Conservation (phyloP, 1,140 invertebrate genomes). For the Drosophila melanica region DNA sequence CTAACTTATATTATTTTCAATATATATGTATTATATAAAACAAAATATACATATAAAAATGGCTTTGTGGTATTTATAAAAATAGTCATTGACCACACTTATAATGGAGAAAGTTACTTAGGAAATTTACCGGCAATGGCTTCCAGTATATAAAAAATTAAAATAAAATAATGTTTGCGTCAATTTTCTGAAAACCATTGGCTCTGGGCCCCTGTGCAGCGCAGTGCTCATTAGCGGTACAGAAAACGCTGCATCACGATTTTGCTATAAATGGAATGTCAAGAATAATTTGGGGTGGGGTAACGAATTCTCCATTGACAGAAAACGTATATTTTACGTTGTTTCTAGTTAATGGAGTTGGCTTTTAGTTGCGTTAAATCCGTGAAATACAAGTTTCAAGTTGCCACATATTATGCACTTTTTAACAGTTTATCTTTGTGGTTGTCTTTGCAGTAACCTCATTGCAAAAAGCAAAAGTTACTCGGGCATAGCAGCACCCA, state of each 20-base stretch:
- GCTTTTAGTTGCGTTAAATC: slow-evolving; percentile 11
- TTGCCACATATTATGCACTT: slow-evolving; percentile 44
- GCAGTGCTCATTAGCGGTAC: slow-evolving; percentile 65
- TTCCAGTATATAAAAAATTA: slow-evolving; percentile 7
- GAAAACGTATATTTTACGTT: slow-evolving; percentile 33
- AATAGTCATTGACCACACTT: slow-evolving; percentile 31
- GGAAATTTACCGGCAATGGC: slow-evolving; percentile 31
- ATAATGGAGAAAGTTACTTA: slow-evolving; percentile 67
- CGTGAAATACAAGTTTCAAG: slow-evolving; percentile 43
- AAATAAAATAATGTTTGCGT: slow-evolving; percentile 1
- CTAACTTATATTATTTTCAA: neutral
- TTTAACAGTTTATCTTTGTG: slow-evolving; percentile 40
- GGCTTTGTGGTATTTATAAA: slow-evolving; percentile 46
- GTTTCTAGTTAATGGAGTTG: neutral
- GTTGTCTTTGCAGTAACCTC: slow-evolving; percentile 67
- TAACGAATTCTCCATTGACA: slow-evolving; percentile 45
- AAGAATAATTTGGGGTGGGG: slow-evolving; percentile 13
- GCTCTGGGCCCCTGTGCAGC: neutral
- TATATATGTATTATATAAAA: too few species aligned
- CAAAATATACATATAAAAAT: slow-evolving; percentile 35
- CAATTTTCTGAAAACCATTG: slow-evolving; percentile 29
- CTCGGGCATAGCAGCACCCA: slow-evolving; percentile 64
- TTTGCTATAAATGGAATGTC: slow-evolving; percentile 55
- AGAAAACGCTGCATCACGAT: slow-evolving; percentile 70
- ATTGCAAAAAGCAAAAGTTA: slow-evolving; percentile 84